A percentile compares a stretch with the other conserved stretches of the same genome.
Evolutionary conservation across 2,888 invertebrate species (phyloP).

Genomic region (Lasioglossum lativentre): DNA sequence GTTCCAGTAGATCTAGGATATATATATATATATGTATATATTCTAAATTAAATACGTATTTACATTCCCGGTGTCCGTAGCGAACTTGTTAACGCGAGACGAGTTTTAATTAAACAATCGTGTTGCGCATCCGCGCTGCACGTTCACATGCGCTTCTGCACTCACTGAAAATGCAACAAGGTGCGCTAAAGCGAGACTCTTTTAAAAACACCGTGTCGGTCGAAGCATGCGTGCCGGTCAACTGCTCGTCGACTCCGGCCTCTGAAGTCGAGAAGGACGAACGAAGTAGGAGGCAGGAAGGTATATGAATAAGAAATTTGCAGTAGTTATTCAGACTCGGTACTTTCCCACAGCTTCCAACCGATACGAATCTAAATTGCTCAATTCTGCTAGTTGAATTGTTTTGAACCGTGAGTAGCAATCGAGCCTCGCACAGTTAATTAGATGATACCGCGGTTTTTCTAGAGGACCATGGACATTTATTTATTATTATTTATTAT

Average conservation of each 20-base stretch:
- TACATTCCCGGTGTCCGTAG: too few species aligned
- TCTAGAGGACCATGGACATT: not conserved
- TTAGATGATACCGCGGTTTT: not conserved
- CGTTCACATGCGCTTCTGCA: not conserved
- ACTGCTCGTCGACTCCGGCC: conserved; percentile 45
- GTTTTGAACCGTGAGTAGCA: not conserved
- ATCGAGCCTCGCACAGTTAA: not conserved
- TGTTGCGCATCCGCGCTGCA: not conserved
- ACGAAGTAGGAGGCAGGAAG: conserved; percentile 57
- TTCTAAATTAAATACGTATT: not conserved
- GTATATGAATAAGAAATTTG: conserved; percentile 24
- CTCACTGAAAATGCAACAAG: not conserved
- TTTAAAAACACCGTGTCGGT: conserved; percentile 23
- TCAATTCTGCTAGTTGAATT: not conserved
- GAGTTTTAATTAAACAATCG: not conserved
- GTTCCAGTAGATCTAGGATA: not conserved
- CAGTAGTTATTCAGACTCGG: not conserved
- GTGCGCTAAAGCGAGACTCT: not conserved
- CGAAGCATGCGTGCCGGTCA: conserved; percentile 29
- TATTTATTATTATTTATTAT: too few species aligned
- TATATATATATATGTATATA: too few species aligned
- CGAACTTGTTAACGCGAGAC: not conserved
- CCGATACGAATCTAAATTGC: not conserved
- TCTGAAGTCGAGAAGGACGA: conserved; percentile 10
- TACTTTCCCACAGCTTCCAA: conserved; percentile 24